Conservation (phyloP, 2,113 vertebrate genomes). For the Stigmatopora nigra region DNA sequence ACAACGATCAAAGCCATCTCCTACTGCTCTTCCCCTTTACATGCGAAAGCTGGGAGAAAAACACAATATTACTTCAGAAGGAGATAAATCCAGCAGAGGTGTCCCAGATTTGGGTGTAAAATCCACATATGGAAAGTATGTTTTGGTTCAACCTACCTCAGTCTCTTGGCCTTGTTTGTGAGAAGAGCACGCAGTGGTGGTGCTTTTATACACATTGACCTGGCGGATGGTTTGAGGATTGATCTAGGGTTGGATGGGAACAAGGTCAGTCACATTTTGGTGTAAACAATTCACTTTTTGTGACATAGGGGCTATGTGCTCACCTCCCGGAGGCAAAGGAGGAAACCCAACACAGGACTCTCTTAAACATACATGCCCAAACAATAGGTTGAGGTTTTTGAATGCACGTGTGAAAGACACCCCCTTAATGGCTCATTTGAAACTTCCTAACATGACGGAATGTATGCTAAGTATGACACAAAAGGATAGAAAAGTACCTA, state of each 20-base stretch:
- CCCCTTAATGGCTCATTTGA: slow-evolving; percentile 31
- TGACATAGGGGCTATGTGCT: slow-evolving; percentile 29
- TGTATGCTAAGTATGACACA: slow-evolving; percentile 28
- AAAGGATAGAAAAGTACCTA: slow-evolving; percentile 17
- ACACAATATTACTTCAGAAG: slow-evolving; percentile 27
- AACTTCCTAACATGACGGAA: slow-evolving; percentile 51
- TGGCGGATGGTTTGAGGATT: slow-evolving; percentile 8
- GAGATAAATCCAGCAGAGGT: slow-evolving; percentile 16
- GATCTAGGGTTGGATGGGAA: slow-evolving; percentile 59
- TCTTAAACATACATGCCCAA: slow-evolving; percentile 45
- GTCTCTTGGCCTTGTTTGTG: slow-evolving; percentile 19
- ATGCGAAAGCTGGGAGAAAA: slow-evolving; percentile 34
- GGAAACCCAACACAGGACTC: slow-evolving; percentile 54
- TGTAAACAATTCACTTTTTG: slow-evolving; percentile 59
- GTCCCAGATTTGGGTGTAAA: slow-evolving; percentile 8
- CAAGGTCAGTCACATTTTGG: slow-evolving; percentile 48
- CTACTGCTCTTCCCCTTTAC: slow-evolving; percentile 30
- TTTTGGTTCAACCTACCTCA: neutral
- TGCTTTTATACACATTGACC: slow-evolving; percentile 35
- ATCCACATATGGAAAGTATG: slow-evolving; percentile 16
- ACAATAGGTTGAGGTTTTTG: slow-evolving; percentile 51
- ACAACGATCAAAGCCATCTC: slow-evolving; percentile 51
- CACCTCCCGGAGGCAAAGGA: slow-evolving; percentile 47
- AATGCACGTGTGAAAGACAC: slow-evolving; percentile 20
- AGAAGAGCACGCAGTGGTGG: neutral